These are phyloP conservation scores for Octopus sinensis DNA, from an alignment of 1,140 invertebrate species.

Conservation along the genomic window DNA sequence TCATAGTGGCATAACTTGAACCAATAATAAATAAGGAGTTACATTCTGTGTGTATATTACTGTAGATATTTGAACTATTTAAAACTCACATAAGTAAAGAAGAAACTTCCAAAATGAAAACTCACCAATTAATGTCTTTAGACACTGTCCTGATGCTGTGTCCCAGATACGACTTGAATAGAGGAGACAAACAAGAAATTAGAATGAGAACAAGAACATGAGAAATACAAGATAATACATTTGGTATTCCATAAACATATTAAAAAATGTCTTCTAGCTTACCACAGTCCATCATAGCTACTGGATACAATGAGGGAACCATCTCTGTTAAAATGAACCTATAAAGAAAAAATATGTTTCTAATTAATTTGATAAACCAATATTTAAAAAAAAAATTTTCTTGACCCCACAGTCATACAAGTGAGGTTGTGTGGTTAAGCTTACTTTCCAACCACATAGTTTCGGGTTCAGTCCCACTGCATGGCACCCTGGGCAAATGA, in stretches of 20 bases:
- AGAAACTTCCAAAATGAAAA: background rate
- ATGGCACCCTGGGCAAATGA: too few relatives aligned
- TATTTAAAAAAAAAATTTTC: background rate
- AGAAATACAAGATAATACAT: conserved; percentile 5
- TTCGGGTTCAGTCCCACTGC: too few relatives aligned
- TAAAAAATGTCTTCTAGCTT: conserved; percentile 45
- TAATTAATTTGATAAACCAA: too few relatives aligned
- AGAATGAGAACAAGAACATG: conserved; percentile 12
- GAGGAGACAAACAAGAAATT: conserved; percentile 13
- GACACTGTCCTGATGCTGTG: conserved; percentile 95
- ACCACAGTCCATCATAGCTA: conserved; percentile 98
- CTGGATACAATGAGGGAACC: conserved; percentile 97
- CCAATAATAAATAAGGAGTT: too few relatives aligned
- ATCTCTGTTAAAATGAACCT: conserved; percentile 90
- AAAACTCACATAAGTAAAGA: too few relatives aligned
- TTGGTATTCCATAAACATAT: background rate
- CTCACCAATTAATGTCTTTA: conserved; percentile 77
- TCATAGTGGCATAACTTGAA: too few relatives aligned
- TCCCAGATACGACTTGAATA: conserved; percentile 95
- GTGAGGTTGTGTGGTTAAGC: background rate
- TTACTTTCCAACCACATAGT: too few relatives aligned
- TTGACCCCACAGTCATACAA: background rate
- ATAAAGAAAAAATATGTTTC: conserved; percentile 15
- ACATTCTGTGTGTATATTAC: too few relatives aligned
- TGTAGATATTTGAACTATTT: too few relatives aligned